A percentile compares a stretch with the other conserved stretches of the same genome.
Conservation (phyloP, 1,140 invertebrate genomes). For the Meloidogyne floridensis region DNA sequence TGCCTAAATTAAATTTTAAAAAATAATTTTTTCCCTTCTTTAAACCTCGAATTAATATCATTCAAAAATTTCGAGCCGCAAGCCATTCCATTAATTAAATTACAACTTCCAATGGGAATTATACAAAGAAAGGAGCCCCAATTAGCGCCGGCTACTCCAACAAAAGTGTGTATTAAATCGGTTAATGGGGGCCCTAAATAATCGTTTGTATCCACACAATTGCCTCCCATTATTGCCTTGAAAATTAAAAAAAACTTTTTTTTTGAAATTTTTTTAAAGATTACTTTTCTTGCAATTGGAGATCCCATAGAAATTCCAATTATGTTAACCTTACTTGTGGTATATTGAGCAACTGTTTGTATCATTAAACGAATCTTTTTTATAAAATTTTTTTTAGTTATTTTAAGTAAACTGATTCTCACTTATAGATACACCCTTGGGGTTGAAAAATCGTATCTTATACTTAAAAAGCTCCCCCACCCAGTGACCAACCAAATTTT, state of each 20-base stretch:
- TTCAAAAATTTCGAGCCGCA: slow-evolving; percentile 48
- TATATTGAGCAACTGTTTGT: slow-evolving; percentile 59
- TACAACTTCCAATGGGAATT: slow-evolving; percentile 52
- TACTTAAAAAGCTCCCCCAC: no score
- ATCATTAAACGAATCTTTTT: slow-evolving; percentile 59
- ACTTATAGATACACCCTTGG: no score
- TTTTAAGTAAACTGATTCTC: no score
- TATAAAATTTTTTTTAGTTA: slow-evolving; percentile 27
- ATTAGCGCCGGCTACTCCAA: slow-evolving; percentile 57
- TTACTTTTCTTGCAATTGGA: slow-evolving; percentile 62
- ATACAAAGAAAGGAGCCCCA: slow-evolving; percentile 54
- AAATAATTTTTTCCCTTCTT: slow-evolving; percentile 42
- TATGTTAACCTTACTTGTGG: slow-evolving; percentile 58
- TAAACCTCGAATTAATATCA: slow-evolving; percentile 50
- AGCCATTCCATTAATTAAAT: slow-evolving; percentile 52
- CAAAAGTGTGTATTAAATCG: slow-evolving; percentile 47
- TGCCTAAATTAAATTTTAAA: slow-evolving; percentile 39
- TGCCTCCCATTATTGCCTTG: slow-evolving; percentile 59
- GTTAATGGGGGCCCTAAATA: slow-evolving; percentile 51
- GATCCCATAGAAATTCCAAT: slow-evolving; percentile 65
- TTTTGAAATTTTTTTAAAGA: slow-evolving; percentile 39
- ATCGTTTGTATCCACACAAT: slow-evolving; percentile 56
- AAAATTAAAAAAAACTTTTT: slow-evolving; percentile 38
- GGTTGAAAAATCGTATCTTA: no score
- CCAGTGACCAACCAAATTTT: no score